Evolutionary conservation across 1,140 invertebrate species (phyloP), one percentile per base, ranked within the genome.

Genomic region (Conopomorpha cramerella): DNA sequence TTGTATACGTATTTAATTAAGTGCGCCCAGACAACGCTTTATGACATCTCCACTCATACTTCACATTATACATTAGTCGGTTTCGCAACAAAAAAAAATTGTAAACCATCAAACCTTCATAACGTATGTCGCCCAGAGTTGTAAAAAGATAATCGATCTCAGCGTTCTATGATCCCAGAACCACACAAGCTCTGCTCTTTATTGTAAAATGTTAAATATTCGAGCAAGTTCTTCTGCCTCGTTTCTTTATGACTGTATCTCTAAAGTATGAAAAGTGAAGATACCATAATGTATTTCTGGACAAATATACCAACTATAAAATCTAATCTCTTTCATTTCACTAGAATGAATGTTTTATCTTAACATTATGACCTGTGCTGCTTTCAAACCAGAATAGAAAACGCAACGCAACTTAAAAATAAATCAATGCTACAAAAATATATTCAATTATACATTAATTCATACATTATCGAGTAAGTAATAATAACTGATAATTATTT

Each of bases 141-240:
- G 28, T 4, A 4, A 60, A 51, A 47, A 65, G 53, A 62, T 60
- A 41, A 49, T 59, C 66, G 52, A 63, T 55, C 44, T n/a, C n/a
- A n/a, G n/a, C n/a, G n/a, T n/a, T n/a, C n/a, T n/a, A n/a, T n/a
- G n/a, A n/a, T n/a, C n/a, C n/a, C n/a, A n/a, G n/a, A n/a, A n/a
- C n/a, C n/a, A n/a, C n/a, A n/a, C n/a, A n/a, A n/a, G n/a, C n/a
- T n/a, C n/a, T n/a, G n/a, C n/a, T n/a, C n/a, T n/a, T n/a, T n/a
- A n/a, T n/a, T n/a, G n/a, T n/a, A 45, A 63, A 55, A 59, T 48
- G 55, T 59, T 56, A 64, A 40, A 57, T 54, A 49, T 58, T 40
- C 52, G 58, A 60, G 61, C 64, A 67, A 65, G 59, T 65, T 56
- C n/a, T n/a, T n/a, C n/a, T n/a, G n/a, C n/a, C 59, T 48, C 53